Percentiles rank a stretch among this genome's conserved stretches.
Conservation (phyloP, 2,113 vertebrate genomes). For the Paramormyrops kingsleyae region DNA sequence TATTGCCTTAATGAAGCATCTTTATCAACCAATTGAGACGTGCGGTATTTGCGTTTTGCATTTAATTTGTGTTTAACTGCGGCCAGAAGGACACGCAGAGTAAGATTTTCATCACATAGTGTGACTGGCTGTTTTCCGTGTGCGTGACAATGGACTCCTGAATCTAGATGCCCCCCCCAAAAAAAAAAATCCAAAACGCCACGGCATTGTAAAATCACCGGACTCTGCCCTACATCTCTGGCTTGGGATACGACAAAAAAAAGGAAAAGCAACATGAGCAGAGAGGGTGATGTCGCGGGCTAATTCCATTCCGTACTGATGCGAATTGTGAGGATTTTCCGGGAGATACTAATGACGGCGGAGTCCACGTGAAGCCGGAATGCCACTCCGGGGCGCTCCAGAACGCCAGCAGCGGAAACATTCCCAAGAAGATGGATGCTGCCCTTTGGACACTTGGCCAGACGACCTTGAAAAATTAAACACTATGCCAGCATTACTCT, state of each 20-base stretch:
- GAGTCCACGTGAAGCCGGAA: neutral
- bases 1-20: neutral
- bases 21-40: neutral
- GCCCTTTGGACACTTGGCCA: slow-evolving; percentile 13
- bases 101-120: neutral
- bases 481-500: slow-evolving; percentile 6
- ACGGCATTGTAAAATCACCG: neutral
- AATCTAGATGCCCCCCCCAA: neutral
- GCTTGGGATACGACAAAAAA: neutral
- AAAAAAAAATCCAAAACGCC: neutral
- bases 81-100: neutral
- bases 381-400: neutral
- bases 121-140: neutral
- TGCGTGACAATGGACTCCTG: neutral
- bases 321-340: neutral
- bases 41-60: neutral
- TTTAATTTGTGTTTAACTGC: neutral
- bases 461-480: slow-evolving; percentile 30
- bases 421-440: neutral
- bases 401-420: neutral
- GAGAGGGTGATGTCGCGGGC: too few relatives aligned
- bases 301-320: neutral
- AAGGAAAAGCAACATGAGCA: neutral
- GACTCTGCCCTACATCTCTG: neutral
- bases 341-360: neutral